phyloP scores from a whole-genome alignment of 2,888 invertebrate species.

The Prostheceraeus crozeri region DNA sequence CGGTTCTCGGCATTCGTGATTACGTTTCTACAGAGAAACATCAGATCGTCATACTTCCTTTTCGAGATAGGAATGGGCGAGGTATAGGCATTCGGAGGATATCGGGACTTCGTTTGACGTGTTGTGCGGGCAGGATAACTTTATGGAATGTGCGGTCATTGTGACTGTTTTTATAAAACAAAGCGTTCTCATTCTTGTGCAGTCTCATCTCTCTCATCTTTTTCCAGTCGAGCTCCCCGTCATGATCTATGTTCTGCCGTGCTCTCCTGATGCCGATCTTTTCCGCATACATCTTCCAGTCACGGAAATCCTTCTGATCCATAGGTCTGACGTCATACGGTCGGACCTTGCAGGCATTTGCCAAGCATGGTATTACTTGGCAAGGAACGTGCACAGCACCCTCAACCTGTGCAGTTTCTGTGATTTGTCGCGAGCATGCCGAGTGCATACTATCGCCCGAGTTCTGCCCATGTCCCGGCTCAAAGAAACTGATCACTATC shows the following conservation, averaged over 20 bases:
- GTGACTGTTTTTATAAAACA: slow-evolving; percentile 30
- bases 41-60: slow-evolving; percentile 10
- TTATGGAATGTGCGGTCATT: background rate
- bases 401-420: slow-evolving; percentile 4
- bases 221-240: slow-evolving; percentile 23
- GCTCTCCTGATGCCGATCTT: slow-evolving; percentile 14
- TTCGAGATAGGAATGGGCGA: slow-evolving; percentile 9
- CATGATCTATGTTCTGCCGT: slow-evolving; percentile 2
- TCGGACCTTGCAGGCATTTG: background rate
- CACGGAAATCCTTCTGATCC: background rate
- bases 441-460: slow-evolving; percentile 27
- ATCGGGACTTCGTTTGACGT: slow-evolving; percentile 16
- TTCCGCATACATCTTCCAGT: slow-evolving; percentile 25
- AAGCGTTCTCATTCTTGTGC: slow-evolving; percentile 17
- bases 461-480: slow-evolving; percentile 23
- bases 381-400: slow-evolving; percentile 5
- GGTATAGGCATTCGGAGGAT: slow-evolving; percentile 18
- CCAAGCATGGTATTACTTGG: slow-evolving; percentile 7
- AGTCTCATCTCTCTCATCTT: slow-evolving; percentile 17
- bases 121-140: slow-evolving; percentile 22
- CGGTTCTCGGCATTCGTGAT: slow-evolving; percentile 19
- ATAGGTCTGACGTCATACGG: background rate
- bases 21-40: slow-evolving; percentile 15
- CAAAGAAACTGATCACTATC: slow-evolving; percentile 19
- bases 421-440: background rate